A percentile compares a stretch with the other conserved stretches of the same genome.
Evolutionary conservation across 1,140 invertebrate species (phyloP).

Genomic region (Ceratoteleas bidentatus): DNA sequence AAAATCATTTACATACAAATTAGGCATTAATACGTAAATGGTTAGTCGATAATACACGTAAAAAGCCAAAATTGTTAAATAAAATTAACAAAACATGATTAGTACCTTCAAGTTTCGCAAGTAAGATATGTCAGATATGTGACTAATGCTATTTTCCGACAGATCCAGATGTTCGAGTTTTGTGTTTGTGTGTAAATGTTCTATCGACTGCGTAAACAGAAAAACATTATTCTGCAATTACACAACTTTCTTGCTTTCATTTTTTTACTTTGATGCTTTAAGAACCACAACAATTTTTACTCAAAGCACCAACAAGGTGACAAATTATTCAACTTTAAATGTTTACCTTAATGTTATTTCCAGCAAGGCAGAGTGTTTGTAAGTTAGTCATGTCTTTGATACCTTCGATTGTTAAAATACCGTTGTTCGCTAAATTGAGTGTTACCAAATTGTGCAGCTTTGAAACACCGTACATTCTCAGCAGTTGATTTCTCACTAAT

Average conservation of each 20-base stretch:
- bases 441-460: constrained; percentile 89
- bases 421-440: constrained; percentile 92
- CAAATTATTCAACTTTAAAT: constrained; percentile 5
- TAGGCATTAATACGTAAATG: constrained; percentile 24
- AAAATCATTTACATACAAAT: constrained; percentile 74
- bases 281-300: constrained; percentile 25
- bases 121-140: constrained; percentile 91
- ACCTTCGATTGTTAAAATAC: constrained; percentile 93
- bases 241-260: no score
- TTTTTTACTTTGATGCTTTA: not conserved
- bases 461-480: constrained; percentile 93
- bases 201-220: constrained; percentile 86
- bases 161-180: constrained; percentile 92
- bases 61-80: no score
- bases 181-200: constrained; percentile 90
- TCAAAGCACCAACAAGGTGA: not conserved
- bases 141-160: constrained; percentile 93
- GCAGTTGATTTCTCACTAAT: constrained; percentile 90
- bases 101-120: constrained; percentile 89
- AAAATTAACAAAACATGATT: constrained; percentile 1
- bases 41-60: constrained; percentile 9
- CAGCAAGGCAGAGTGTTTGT: constrained; percentile 87
- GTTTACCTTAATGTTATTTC: constrained; percentile 87
- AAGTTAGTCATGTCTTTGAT: constrained; percentile 91
- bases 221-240: constrained; percentile 27